Base-by-base conservation (phyloP, 2,888 invertebrate species). In the Platycnemis pennipes region DNA sequence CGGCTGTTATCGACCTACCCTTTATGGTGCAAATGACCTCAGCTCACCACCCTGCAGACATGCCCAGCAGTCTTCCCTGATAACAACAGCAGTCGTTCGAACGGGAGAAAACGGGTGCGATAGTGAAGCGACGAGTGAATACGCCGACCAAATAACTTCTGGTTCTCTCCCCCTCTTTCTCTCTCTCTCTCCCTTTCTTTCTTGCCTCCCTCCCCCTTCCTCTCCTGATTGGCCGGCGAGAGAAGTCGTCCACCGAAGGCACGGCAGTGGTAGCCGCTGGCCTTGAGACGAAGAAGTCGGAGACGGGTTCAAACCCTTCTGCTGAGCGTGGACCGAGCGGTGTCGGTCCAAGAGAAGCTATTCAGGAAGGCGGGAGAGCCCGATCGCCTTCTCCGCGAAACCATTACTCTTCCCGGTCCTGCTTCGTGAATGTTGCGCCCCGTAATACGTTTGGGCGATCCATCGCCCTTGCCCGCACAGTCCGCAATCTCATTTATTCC, bases 221-320 rank as follows among this genome's bases (percentile, higher is more conserved):
- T 53, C n/a, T 63, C 63, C 63, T 26, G 63, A 63, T 63, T 63
- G 63, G 63, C 63, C 63, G 85, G 13, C 85, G 44, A 22, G 44
- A 22, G 87, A 22, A 46, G 46, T 44, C 44, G 87, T 87, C n/a
- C 26, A 37, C 31, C 89, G 26, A 56, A 19, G 89, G 89, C 42
- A 63, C 44, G 56, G 89, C 89, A 56, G 89, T 56, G 56, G 89
- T 44, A 89, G 89, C 42, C 56, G 56, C 42, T 63, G 91, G 69
- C 91, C 91, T 91, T 91, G 91, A 91, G 91, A 69, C 91, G 89
- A 37, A 13, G 46, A 8, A 3, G 56, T 44, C 44, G 69, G 44
- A 63, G 26, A 42, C 44, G 37, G 19, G 42, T 31, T 22, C 53
- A 42, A 45, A n/a, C 46, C 5, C 13, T 7, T 0, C 16, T 13